Percentiles rank a stretch among this genome's conserved stretches.
phyloP scores from a whole-genome alignment of 2,888 invertebrate genomes.

The Thelaira solivaga region DNA sequence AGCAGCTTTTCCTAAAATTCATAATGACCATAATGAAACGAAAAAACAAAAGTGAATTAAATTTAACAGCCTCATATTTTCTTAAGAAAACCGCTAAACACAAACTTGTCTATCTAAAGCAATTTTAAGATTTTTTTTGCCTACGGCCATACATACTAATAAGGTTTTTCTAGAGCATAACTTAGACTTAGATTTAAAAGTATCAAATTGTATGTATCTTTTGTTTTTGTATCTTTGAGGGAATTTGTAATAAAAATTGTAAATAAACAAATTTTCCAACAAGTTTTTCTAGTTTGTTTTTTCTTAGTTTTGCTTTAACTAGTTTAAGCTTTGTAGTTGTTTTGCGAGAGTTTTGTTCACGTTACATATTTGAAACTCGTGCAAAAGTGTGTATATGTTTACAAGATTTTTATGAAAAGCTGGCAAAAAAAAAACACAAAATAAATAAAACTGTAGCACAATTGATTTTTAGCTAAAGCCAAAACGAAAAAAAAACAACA shows the following conservation, averaged over 20 bases:
- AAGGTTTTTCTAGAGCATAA: conserved; percentile 61
- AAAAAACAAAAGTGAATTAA: conserved; percentile 43
- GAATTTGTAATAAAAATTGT: conserved; percentile 59
- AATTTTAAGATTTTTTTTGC: conserved; percentile 28
- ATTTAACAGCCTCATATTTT: conserved; percentile 45
- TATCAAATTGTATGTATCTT: conserved; percentile 24
- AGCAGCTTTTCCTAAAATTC: not conserved
- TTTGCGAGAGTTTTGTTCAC: not conserved
- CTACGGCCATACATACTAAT: conserved; percentile 19
- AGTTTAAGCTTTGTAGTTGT: conserved; percentile 5
- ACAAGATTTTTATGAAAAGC: conserved; percentile 3
- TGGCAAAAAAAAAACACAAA: not conserved
- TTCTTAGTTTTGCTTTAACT: not conserved
- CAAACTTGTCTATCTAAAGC: conserved; percentile 12
- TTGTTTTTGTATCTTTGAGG: conserved; percentile 13
- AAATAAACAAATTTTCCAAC: conserved; percentile 63
- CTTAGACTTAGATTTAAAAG: conserved; percentile 35
- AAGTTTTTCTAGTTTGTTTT: conserved; percentile 60
- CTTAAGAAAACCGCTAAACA: not conserved
- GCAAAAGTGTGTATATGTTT: conserved; percentile 39
- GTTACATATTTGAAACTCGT: conserved; percentile 31
- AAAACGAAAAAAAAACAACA: too few relatives aligned
- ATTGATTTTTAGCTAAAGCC: not conserved
- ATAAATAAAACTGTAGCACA: conserved; percentile 20
- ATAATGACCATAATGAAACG: conserved; percentile 8